Evolutionary conservation across 2,888 invertebrate genomes (phyloP).

Genomic region (Operophtera brumata): DNA sequence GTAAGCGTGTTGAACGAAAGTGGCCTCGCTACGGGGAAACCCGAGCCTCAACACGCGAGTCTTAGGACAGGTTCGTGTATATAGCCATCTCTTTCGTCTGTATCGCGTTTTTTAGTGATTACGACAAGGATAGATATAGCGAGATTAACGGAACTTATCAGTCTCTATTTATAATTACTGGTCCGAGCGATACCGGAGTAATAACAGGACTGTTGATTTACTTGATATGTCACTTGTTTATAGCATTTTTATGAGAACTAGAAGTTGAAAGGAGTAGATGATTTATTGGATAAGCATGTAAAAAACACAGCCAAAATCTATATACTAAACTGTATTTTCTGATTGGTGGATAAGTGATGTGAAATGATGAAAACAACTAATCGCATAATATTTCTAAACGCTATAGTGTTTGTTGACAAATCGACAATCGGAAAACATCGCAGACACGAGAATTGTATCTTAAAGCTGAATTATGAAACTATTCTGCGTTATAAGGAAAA

Average conservation of each 20-base stretch:
- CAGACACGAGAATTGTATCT: no score
- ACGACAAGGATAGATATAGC: constrained; percentile 38
- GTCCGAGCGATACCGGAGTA: constrained; percentile 53
- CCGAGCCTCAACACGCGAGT: constrained; percentile 53
- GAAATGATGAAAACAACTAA: no score
- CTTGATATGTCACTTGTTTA: constrained; percentile 19
- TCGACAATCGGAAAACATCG: no score
- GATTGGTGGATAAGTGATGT: no score
- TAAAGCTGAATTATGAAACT: no score
- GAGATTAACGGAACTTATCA: constrained; percentile 66
- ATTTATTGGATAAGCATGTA: no score
- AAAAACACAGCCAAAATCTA: no score
- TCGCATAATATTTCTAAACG: no score
- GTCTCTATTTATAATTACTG: constrained; percentile 67
- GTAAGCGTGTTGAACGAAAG: constrained; percentile 52
- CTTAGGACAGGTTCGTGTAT: constrained; percentile 49
- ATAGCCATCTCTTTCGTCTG: constrained; percentile 42
- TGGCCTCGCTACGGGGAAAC: constrained; percentile 55
- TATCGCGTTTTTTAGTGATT: constrained; percentile 21
- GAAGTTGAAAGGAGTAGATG: background rate
- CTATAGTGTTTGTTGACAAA: no score
- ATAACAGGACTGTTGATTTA: constrained; percentile 48
- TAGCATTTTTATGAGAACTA: constrained; percentile 44
- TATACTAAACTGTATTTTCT: no score
- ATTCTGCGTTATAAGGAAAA: background rate